These are phyloP conservation scores for Alethe diademata DNA, from an alignment of 2,113 vertebrate species.

Conservation along the genomic window DNA sequence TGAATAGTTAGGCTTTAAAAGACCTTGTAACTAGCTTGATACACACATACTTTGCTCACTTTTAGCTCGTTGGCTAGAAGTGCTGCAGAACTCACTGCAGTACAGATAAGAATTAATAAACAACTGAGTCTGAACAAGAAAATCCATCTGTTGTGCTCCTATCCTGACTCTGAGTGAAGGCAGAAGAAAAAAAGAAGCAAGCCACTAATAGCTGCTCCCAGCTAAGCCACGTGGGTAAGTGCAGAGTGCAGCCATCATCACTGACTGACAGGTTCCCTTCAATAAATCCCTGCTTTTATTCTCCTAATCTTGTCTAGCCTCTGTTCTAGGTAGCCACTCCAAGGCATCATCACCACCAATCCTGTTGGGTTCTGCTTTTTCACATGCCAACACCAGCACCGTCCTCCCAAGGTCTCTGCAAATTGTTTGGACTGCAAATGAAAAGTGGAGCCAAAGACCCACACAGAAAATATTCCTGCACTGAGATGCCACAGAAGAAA, in stretches of 20 bases:
- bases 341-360: neutral
- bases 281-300: neutral
- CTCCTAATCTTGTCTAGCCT: too few relatives aligned
- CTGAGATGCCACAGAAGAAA: neutral
- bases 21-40: too few relatives aligned
- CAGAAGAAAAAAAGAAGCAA: too few relatives aligned
- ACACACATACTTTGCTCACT: too few relatives aligned
- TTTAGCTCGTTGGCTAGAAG: too few relatives aligned
- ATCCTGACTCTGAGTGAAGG: too few relatives aligned
- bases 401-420: neutral
- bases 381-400: neutral
- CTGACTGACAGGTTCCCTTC: neutral
- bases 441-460: neutral
- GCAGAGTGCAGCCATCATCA: neutral
- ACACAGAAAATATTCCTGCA: neutral
- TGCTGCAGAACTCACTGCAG: too few relatives aligned
- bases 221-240: neutral
- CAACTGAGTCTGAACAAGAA: too few relatives aligned
- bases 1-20: too few relatives aligned
- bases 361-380: neutral
- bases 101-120: too few relatives aligned
- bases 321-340: neutral
- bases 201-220: too few relatives aligned
- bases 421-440: neutral
- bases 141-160: too few relatives aligned